Conservation (phyloP, 1,140 invertebrate genomes). For the Mya arenaria region DNA sequence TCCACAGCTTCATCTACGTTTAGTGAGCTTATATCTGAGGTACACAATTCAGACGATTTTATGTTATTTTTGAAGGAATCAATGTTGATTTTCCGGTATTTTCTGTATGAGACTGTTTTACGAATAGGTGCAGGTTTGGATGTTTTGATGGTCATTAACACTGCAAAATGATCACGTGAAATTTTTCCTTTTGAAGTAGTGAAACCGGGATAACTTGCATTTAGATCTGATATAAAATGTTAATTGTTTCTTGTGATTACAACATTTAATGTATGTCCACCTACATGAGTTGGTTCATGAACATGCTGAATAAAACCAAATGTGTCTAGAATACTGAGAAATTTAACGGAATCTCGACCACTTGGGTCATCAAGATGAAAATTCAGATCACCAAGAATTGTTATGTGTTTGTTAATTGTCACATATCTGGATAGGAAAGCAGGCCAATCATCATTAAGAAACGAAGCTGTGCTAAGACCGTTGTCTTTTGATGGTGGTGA, state of each 20-base stretch:
- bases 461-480: neutral
- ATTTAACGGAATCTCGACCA: neutral
- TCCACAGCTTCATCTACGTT: neutral
- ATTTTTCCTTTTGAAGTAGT: neutral
- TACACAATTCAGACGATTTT: neutral
- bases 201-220: neutral
- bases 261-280: conserved; percentile 40
- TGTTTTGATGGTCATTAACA: neutral
- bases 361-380: conserved; percentile 8
- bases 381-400: neutral
- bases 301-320: conserved; percentile 43
- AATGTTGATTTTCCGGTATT: neutral
- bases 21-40: neutral
- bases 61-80: neutral
- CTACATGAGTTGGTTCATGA: neutral
- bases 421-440: neutral
- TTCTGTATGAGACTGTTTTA: neutral
- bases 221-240: neutral
- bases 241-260: conserved; percentile 34
- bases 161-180: neutral
- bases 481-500: neutral
- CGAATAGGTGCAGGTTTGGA: neutral
- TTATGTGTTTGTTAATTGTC: neutral
- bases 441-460: conserved; percentile 2
- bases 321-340: neutral